phyloP scores from a whole-genome alignment of 1,140 invertebrate genomes.

The Pseudomyrmex concolor region DNA sequence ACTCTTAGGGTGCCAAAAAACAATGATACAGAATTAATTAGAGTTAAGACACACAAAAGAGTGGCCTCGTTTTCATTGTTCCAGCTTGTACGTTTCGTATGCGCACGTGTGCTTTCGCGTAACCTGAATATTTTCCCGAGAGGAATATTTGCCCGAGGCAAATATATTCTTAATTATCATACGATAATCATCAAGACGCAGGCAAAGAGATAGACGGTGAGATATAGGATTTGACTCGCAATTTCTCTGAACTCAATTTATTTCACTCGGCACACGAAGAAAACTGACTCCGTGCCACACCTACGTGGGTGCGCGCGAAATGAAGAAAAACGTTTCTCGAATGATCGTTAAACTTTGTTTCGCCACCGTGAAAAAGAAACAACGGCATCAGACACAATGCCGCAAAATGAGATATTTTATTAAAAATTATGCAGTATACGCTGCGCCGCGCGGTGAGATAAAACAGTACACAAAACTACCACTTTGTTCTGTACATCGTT shows the following conservation, averaged over 20 bases:
- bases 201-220: not conserved
- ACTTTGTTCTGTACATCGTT: not conserved
- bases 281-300: constrained; percentile 12
- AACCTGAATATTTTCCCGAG: constrained; percentile 36
- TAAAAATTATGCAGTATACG: constrained; percentile 20
- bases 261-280: constrained; percentile 27
- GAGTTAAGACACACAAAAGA: too few relatives aligned
- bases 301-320: constrained; percentile 3
- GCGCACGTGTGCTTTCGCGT: not conserved
- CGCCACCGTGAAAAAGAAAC: not conserved
- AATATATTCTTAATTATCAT: constrained; percentile 2
- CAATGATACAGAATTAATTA: too few relatives aligned
- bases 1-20: too few relatives aligned
- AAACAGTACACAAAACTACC: not conserved
- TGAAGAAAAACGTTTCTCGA: constrained; percentile 54
- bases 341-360: constrained; percentile 11
- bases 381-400: not conserved
- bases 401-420: constrained; percentile 39
- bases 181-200: constrained; percentile 17
- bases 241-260: constrained; percentile 45
- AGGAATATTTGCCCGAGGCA: too few relatives aligned
- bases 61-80: too few relatives aligned
- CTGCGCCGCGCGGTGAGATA: not conserved
- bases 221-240: constrained; percentile 13
- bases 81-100: not conserved